Evolutionary conservation across 2,113 vertebrate genomes (phyloP).

Genomic region (Sakesphorus luctuosus): DNA sequence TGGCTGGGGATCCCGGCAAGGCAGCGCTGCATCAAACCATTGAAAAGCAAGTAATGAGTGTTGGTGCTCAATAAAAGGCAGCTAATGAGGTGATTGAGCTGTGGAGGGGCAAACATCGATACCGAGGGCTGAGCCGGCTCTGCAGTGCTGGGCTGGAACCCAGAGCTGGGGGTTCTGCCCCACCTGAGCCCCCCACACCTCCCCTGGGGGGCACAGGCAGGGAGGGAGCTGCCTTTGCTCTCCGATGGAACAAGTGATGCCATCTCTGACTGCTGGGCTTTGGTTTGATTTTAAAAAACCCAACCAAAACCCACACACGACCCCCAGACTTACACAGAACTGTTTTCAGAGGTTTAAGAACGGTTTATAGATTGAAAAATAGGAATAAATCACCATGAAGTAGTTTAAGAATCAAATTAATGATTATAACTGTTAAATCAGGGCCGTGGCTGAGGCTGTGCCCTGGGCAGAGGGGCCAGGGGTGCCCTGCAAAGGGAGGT

Average conservation of each 20-base stretch:
- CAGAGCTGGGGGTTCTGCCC: constrained; percentile 46
- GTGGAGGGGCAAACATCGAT: constrained; percentile 64
- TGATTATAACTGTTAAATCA: background rate
- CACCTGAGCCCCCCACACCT: background rate
- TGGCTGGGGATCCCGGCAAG: constrained; percentile 30
- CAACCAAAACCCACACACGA: background rate
- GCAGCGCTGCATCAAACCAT: constrained; percentile 61
- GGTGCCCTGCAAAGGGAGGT: background rate
- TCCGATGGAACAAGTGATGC: constrained; percentile 13
- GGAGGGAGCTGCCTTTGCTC: background rate
- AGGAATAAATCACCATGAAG: background rate
- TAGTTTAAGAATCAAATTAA: background rate
- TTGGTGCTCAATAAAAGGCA: constrained; percentile 41
- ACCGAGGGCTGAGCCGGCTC: constrained; percentile 38
- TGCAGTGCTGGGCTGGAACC: constrained; percentile 38
- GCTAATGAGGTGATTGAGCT: constrained; percentile 72
- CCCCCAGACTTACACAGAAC: background rate
- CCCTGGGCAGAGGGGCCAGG: background rate
- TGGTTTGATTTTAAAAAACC: background rate
- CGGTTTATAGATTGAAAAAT: background rate
- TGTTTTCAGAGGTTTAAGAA: background rate
- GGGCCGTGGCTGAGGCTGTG: background rate
- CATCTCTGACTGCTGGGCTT: background rate
- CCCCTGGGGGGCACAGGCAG: background rate
- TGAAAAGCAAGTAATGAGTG: constrained; percentile 21